These are phyloP conservation scores for Crotalus viridis DNA, from an alignment of 2,113 vertebrate species.

Conservation along the genomic window DNA sequence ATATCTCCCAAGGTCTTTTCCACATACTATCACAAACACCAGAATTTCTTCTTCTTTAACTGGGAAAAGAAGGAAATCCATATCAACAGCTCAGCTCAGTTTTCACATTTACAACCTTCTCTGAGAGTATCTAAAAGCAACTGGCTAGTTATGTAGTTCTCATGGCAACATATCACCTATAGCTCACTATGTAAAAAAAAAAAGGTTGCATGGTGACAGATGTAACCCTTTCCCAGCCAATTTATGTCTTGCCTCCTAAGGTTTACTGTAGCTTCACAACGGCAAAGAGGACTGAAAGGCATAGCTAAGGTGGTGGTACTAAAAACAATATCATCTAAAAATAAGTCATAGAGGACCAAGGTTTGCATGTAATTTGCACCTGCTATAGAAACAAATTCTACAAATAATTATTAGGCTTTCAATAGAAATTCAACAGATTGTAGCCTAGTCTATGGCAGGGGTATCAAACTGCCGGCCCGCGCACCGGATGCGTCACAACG, in stretches of 20 bases:
- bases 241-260: neutral
- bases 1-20: neutral
- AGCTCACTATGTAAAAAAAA: neutral
- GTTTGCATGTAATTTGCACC: neutral
- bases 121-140: neutral
- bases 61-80: neutral
- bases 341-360: neutral
- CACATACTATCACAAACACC: neutral
- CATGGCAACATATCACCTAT: neutral
- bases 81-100: neutral
- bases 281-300: neutral
- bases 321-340: neutral
- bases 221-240: neutral
- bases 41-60: neutral
- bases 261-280: neutral
- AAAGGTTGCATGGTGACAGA: neutral
- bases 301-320: neutral
- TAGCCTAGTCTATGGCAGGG: neutral
- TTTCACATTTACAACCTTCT: neutral
- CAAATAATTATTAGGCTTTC: neutral
- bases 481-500: rapidly evolving
- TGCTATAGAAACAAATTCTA: neutral
- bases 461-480: too few relatives aligned
- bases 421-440: neutral
- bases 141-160: neutral